Evolutionary conservation across 2,797 vertebrate species (phyloP).

Genomic region (Emys orbicularis): DNA sequence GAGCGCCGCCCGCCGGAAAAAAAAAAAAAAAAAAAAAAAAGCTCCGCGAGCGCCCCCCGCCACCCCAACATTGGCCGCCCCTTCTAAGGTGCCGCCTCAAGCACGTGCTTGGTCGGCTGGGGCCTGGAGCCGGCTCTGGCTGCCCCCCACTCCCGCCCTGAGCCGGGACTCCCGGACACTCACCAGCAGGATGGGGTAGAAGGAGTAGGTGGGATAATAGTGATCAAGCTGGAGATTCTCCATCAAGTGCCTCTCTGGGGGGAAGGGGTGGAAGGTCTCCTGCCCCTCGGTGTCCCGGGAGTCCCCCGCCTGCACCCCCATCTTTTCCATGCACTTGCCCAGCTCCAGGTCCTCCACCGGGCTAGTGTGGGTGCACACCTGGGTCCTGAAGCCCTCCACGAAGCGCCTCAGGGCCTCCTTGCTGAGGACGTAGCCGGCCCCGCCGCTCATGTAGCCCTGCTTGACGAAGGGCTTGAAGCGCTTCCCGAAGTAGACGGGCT

Average conservation of each 20-base stretch:
- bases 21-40: too few relatives aligned
- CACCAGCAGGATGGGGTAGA: not conserved
- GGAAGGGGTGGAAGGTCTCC: conserved; percentile 57
- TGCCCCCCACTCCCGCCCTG: too few relatives aligned
- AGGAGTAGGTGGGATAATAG: not conserved
- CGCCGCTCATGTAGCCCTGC: conserved; percentile 88
- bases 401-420: conserved; percentile 83
- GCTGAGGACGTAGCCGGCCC: conserved; percentile 85
- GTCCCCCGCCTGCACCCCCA: conserved; percentile 83
- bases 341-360: conserved; percentile 84
- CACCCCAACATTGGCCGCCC: too few relatives aligned
- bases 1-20: too few relatives aligned
- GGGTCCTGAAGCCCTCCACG: conserved; percentile 78
- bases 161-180: not conserved
- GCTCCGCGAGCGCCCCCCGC: too few relatives aligned
- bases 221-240: not conserved
- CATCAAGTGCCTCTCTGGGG: not conserved
- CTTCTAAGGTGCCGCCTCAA: too few relatives aligned
- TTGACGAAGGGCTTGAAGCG: conserved; percentile 84
- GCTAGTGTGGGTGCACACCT: conserved; percentile 80
- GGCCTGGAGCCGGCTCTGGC: too few relatives aligned
- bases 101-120: too few relatives aligned
- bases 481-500: conserved; percentile 85
- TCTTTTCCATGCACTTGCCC: conserved; percentile 86
- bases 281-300: conserved; percentile 79